These are phyloP conservation scores for Uropetala carovei DNA, from an alignment of 2,888 invertebrate genomes.

Conservation along the genomic window DNA sequence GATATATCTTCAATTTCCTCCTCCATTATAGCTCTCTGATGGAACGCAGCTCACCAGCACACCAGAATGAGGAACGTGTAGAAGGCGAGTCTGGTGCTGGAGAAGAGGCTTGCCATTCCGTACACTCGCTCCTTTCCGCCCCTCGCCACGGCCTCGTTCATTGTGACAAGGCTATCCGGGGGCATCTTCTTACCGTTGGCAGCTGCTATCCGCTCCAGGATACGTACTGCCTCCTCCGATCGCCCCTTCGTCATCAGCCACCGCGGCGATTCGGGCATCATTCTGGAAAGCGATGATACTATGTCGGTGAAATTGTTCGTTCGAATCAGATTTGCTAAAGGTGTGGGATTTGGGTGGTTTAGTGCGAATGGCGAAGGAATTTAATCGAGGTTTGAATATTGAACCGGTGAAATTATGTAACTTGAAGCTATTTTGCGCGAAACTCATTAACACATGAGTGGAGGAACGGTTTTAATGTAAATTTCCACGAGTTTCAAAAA, in stretches of 20 bases:
- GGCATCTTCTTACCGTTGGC: slow-evolving; percentile 77
- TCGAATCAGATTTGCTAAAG: too few relatives aligned
- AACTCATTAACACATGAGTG: too few relatives aligned
- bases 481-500: too few relatives aligned
- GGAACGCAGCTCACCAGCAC: slow-evolving; percentile 80
- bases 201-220: slow-evolving; percentile 78
- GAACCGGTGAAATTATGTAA: too few relatives aligned
- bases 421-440: too few relatives aligned
- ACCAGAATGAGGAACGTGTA: slow-evolving; percentile 78
- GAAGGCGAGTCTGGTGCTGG: slow-evolving; percentile 77
- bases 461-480: too few relatives aligned
- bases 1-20: too few relatives aligned
- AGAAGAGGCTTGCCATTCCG: slow-evolving; percentile 79
- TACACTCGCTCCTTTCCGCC: slow-evolving; percentile 74
- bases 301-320: too few relatives aligned
- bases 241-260: slow-evolving; percentile 80
- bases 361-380: too few relatives aligned
- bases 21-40: too few relatives aligned
- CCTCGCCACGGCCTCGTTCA: slow-evolving; percentile 70
- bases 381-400: too few relatives aligned
- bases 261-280: slow-evolving; percentile 81
- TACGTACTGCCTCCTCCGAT: slow-evolving; percentile 75
- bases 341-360: too few relatives aligned
- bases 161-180: slow-evolving; percentile 74
- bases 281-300: slow-evolving; percentile 73